These are phyloP conservation scores for Decapterus maruadsi DNA, from an alignment of 2,797 vertebrate species.

Conservation along the genomic window DNA sequence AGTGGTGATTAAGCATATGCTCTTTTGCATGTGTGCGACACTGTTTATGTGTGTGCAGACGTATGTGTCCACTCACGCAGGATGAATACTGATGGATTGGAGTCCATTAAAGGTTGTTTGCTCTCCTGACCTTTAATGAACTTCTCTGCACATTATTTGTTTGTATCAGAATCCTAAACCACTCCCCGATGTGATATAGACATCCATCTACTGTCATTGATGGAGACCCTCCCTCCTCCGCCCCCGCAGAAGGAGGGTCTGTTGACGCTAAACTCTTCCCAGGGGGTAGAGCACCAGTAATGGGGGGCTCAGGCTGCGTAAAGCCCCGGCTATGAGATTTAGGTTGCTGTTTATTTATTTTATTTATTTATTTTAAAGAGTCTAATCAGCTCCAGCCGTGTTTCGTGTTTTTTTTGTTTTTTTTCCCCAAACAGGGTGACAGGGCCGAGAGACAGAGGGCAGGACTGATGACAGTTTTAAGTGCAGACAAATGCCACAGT, in stretches of 20 bases:
- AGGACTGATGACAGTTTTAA: slow-evolving; percentile 73
- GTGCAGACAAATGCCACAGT: slow-evolving; percentile 77
- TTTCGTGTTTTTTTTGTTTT: slow-evolving; percentile 39
- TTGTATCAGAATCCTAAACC: background rate
- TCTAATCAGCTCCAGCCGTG: slow-evolving; percentile 73
- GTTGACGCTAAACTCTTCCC: slow-evolving; percentile 68
- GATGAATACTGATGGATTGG: slow-evolving; percentile 65
- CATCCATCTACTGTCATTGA: slow-evolving; percentile 12
- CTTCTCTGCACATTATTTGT: background rate
- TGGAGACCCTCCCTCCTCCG: slow-evolving; percentile 22
- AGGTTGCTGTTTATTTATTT: slow-evolving; percentile 64
- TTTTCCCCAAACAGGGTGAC: slow-evolving; percentile 33
- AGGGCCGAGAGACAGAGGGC: slow-evolving; percentile 36
- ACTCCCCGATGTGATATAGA: background rate
- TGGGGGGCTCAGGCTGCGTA: slow-evolving; percentile 60
- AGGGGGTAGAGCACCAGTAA: slow-evolving; percentile 68
- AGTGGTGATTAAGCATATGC: slow-evolving; percentile 72
- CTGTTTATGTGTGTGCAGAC: slow-evolving; percentile 25
- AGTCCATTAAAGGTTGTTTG: slow-evolving; percentile 33
- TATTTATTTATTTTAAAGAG: slow-evolving; percentile 69
- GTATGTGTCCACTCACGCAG: slow-evolving; percentile 76
- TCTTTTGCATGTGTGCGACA: slow-evolving; percentile 43
- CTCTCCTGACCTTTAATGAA: slow-evolving; percentile 6
- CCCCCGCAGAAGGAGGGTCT: slow-evolving; percentile 40
- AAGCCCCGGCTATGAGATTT: slow-evolving; percentile 72